phyloP scores from a whole-genome alignment of 2,888 invertebrate genomes.

The Agonopterix heracliana region DNA sequence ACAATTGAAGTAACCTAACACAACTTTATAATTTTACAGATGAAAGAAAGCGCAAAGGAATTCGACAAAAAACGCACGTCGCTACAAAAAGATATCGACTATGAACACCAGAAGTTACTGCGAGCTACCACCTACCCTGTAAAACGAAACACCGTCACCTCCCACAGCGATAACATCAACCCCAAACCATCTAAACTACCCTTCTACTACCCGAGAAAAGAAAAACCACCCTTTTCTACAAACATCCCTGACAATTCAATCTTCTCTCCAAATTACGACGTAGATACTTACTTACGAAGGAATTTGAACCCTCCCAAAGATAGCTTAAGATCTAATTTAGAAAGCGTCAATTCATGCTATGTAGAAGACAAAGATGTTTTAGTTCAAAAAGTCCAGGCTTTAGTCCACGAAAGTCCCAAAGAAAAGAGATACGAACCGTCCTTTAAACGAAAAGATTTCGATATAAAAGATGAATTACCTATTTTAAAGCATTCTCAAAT shows the following conservation, averaged over 20 bases:
- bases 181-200: slow-evolving; percentile 25
- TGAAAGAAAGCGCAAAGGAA: slow-evolving; percentile 65
- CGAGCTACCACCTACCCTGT: slow-evolving; percentile 24
- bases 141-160: slow-evolving; percentile 21
- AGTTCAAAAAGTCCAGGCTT: slow-evolving; percentile 28
- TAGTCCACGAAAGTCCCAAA: slow-evolving; percentile 30
- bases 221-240: slow-evolving; percentile 48
- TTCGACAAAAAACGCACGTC: slow-evolving; percentile 63
- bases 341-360: slow-evolving; percentile 3
- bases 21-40: background rate
- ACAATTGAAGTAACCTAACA: too few species aligned
- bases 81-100: slow-evolving; percentile 65
- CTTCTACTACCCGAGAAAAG: slow-evolving; percentile 17
- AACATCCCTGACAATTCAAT: slow-evolving; percentile 66
- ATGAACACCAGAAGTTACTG: slow-evolving; percentile 39
- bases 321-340: slow-evolving; percentile 17
- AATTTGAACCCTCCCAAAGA: slow-evolving; percentile 54
- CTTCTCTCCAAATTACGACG: slow-evolving; percentile 58
- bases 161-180: slow-evolving; percentile 37
- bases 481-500: slow-evolving; percentile 74
- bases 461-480: slow-evolving; percentile 74
- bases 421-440: slow-evolving; percentile 20
- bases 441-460: slow-evolving; percentile 16
- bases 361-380: slow-evolving; percentile 17
- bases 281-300: slow-evolving; percentile 55